Evolutionary conservation across 2,888 invertebrate genomes (phyloP), one percentile per base, ranked within the genome.

Genomic region (Crepidodera aurea): DNA sequence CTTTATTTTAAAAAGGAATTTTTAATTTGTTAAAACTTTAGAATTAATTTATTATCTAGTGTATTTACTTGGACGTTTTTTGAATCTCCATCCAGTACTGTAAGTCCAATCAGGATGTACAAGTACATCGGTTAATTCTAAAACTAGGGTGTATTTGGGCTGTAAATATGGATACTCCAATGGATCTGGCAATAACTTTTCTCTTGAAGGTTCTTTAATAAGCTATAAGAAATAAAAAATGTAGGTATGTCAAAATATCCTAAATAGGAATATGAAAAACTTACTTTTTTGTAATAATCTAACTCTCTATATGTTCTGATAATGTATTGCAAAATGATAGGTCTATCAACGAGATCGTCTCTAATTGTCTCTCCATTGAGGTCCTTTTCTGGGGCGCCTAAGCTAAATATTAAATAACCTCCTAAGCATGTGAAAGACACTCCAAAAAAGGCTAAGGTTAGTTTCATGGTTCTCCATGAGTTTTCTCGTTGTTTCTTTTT

Each of bases 101-200:
- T 96, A 96, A 81, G 97, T 97, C 98, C 98, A 99, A 80, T 98
- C 98, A 0, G 98, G 98, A 81, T 98, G 96, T 10, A 99, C 94
- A 10, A 99, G 84, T 8, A 99, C 90, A 76, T 96, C 98, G 29
- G 94, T 98, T 84, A 98, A 88, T 84, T 99, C 99, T 58, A 99
- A 82, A 25, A 98, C 93, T 27, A 99, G 83, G 0, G 99, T 99
- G 81, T 97, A 99, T 0, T 94, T 93, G n/a, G 98, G 98, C 82
- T 99, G 98, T 25, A 87, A 82, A 81, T 96, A 98, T 0, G 98
- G 98, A 63, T 90, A 87, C 61, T 91, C 89, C 16, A 98, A 80
- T 0, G 96, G 94, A 81, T 98, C 98, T 3, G 99, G 99, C 62
- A 99, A 83, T 6, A 99, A 83, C 79, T 95, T 94, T 65, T 94